These are phyloP conservation scores for Hippopotamyrus pictus DNA, from an alignment of 2,797 vertebrate genomes.

Conservation along the genomic window DNA sequence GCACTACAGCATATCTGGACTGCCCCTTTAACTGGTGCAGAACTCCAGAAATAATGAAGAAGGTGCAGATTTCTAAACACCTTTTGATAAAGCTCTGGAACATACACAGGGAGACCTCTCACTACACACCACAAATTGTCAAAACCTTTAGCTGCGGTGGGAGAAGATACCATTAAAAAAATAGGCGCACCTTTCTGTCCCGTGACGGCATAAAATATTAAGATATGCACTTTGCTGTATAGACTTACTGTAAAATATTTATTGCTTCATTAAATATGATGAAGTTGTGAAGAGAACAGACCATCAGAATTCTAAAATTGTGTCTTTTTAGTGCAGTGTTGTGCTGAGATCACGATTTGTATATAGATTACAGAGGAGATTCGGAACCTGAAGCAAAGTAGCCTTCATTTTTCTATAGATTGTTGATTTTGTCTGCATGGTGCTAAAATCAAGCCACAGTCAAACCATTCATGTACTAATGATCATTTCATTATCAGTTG, in stretches of 20 bases:
- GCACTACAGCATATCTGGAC: not conserved
- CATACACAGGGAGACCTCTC: not conserved
- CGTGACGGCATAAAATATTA: slow-evolving; percentile 58
- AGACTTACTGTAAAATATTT: slow-evolving; percentile 68
- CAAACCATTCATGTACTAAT: slow-evolving; percentile 46
- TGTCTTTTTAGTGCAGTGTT: slow-evolving; percentile 62
- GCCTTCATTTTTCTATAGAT: slow-evolving; percentile 48
- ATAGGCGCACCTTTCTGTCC: slow-evolving; percentile 50
- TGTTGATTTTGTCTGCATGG: slow-evolving; percentile 65
- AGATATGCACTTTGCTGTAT: slow-evolving; percentile 66
- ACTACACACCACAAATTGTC: not conserved
- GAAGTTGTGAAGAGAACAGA: slow-evolving; percentile 58
- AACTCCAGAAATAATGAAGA: not conserved
- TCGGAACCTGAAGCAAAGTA: not conserved
- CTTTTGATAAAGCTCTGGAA: not conserved
- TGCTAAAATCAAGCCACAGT: slow-evolving; percentile 39
- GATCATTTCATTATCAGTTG: not conserved
- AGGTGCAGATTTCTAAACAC: not conserved
- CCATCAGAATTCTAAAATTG: slow-evolving; percentile 67
- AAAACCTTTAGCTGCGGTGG: slow-evolving; percentile 19
- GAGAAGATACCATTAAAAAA: slow-evolving; percentile 29
- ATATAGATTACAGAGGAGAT: slow-evolving; percentile 21
- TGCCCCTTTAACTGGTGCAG: not conserved
- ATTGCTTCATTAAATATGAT: slow-evolving; percentile 73
- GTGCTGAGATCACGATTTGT: slow-evolving; percentile 45